Evolutionary conservation across 1,140 invertebrate species (phyloP).

Genomic region (Leguminivora glycinivorella): DNA sequence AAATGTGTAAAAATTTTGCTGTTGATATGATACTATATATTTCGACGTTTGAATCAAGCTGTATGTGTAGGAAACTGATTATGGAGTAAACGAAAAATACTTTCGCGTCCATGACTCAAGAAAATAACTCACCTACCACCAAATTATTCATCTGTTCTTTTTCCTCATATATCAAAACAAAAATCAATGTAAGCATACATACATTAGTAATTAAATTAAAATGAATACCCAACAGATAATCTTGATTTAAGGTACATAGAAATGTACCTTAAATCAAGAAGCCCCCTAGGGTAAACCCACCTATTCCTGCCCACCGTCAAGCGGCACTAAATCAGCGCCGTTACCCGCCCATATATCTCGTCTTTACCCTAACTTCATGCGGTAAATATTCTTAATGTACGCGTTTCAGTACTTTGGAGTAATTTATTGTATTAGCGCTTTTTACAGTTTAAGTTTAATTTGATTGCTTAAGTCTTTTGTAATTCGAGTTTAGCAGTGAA

Average conservation of each 20-base stretch:
- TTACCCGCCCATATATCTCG: slow-evolving; percentile 10
- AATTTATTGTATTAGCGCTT: neutral
- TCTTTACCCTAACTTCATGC: slow-evolving; percentile 11
- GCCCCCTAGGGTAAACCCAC: neutral
- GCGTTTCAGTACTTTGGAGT: neutral
- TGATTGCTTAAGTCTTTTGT: neutral
- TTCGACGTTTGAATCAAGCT: too few relatives aligned
- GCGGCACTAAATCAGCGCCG: slow-evolving; percentile 5
- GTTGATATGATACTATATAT: too few relatives aligned
- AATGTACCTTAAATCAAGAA: neutral
- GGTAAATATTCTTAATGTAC: slow-evolving; percentile 27
- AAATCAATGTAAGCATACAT: too few relatives aligned
- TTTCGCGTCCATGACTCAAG: too few relatives aligned
- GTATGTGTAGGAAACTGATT: too few relatives aligned
- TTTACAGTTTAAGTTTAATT: neutral
- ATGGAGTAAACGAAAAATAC: too few relatives aligned
- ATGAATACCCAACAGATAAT: neutral
- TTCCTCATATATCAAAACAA: too few relatives aligned
- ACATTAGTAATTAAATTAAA: too few relatives aligned
- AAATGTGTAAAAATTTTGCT: too few relatives aligned
- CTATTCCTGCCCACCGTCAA: neutral
- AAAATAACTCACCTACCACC: too few relatives aligned
- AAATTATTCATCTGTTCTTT: too few relatives aligned
- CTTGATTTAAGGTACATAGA: neutral
- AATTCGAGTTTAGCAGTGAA: too few relatives aligned